Percentiles rank a stretch among this genome's conserved stretches.
phyloP scores from a whole-genome alignment of 2,888 invertebrate species.

The Heliconius ethilla region DNA sequence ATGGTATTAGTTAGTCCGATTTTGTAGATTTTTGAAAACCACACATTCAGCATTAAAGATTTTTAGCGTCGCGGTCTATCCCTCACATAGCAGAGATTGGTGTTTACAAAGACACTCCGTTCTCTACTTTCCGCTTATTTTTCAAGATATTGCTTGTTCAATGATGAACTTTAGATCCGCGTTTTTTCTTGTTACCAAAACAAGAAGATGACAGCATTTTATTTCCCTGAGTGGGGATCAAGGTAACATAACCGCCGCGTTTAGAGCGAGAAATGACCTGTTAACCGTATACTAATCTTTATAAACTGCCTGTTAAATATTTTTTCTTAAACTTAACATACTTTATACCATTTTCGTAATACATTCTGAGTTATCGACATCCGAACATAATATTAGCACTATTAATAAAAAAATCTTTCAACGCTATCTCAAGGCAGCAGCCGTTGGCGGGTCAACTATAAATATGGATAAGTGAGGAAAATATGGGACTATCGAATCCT shows the following conservation, averaged over 20 bases:
- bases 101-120: neutral
- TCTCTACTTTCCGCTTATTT: neutral
- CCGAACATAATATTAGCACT: slow-evolving; percentile 55
- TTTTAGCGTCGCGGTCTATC: neutral
- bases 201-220: too few species aligned
- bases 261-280: too few species aligned
- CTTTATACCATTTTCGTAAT: neutral
- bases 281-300: too few species aligned
- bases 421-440: slow-evolving; percentile 61
- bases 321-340: neutral
- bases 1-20: neutral
- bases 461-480: slow-evolving; percentile 76
- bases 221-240: too few species aligned
- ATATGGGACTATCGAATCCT: slow-evolving; percentile 59
- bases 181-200: too few species aligned
- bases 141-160: neutral
- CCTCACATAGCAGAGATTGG: neutral
- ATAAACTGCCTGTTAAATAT: neutral
- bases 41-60: too few species aligned
- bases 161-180: too few species aligned
- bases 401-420: slow-evolving; percentile 59
- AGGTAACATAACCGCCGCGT: too few species aligned
- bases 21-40: neutral
- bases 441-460: slow-evolving; percentile 71
- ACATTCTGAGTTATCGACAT: slow-evolving; percentile 14